Evolutionary conservation across 2,797 vertebrate species (phyloP), one percentile per base, ranked within the genome.

Genomic region (Alosa sapidissima): DNA sequence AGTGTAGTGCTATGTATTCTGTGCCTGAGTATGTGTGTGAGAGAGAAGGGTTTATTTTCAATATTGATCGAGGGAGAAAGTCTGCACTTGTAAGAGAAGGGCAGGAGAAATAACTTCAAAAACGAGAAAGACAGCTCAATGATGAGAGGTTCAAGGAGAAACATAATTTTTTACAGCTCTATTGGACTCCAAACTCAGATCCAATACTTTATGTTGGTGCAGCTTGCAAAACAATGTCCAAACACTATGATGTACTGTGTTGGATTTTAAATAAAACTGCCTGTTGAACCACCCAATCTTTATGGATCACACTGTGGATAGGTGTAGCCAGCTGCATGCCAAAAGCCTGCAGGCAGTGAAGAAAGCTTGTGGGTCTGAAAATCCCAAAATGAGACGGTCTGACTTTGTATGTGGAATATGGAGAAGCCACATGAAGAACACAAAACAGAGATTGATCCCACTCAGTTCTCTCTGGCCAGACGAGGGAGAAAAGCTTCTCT

Each of bases 101-200:
- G 81, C 89, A 82, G 86, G 78, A 86, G 88, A 88, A 83, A 81
- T 62, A 47, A 58, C 0, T 58, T 58, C 81, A 54, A 81, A 81
- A 84, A n/a, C 33, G 41, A 78, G 41, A 2, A 45, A 47, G 72
- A 41, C 72, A 78, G 33, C 65, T 72, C 65, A 72, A 72, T 41
- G 65, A 72, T 72, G 33, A 72, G 65, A 41, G 72, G 6, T 78
- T 78, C 72, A 47, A 78, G 16, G 41, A 47, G 68, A 41, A 75
- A 75, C 68, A 75, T 13, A 4, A 19, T 75, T 75, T 75, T 41
- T 45, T 11, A 75, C 1, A 16, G 68, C 68, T 75, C 24, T 19
- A 28, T 14, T 72, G 28, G 41, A 47, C 45, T 78, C 68, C 16
- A 75, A 36, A 19, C 41, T 16, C 5, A 21, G 72, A 41, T 47